These are phyloP conservation scores for Eumerus sabulonum DNA, from an alignment of 2,888 invertebrate species.

Conservation along the genomic window DNA sequence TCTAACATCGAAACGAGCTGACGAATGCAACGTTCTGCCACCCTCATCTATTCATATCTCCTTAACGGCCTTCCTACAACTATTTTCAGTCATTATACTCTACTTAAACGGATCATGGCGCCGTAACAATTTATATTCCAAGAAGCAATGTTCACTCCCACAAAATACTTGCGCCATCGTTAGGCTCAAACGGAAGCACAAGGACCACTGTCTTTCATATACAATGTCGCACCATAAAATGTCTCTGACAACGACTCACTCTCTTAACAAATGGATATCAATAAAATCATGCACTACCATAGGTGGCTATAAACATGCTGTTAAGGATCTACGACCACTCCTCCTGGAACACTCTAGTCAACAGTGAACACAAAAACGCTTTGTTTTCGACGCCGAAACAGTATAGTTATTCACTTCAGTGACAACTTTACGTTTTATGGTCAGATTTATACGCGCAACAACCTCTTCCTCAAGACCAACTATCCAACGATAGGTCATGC, in stretches of 20 bases:
- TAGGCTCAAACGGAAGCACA: too few species aligned
- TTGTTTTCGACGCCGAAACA: constrained; percentile 49
- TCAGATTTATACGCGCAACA: constrained; percentile 47
- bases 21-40: background rate
- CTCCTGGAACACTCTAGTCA: too few species aligned
- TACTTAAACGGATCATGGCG: constrained; percentile 27
- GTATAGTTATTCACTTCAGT: constrained; percentile 40
- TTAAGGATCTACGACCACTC: constrained; percentile 27
- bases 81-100: constrained; percentile 6
- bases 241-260: constrained; percentile 6
- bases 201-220: background rate
- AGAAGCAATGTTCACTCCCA: constrained; percentile 8
- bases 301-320: constrained; percentile 60
- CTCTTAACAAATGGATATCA: constrained; percentile 50
- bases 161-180: background rate
- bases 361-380: too few species aligned
- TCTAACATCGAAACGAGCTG: too few species aligned
- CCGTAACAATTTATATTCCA: constrained; percentile 49
- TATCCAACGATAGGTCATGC: constrained; percentile 12
- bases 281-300: constrained; percentile 59
- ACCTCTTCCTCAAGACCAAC: background rate
- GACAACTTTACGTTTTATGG: constrained; percentile 56
- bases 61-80: background rate
- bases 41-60: background rate
- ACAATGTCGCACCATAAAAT: constrained; percentile 31